phyloP scores from a whole-genome alignment of 2,888 invertebrate genomes.

The Xestoiulus laeticollis region DNA sequence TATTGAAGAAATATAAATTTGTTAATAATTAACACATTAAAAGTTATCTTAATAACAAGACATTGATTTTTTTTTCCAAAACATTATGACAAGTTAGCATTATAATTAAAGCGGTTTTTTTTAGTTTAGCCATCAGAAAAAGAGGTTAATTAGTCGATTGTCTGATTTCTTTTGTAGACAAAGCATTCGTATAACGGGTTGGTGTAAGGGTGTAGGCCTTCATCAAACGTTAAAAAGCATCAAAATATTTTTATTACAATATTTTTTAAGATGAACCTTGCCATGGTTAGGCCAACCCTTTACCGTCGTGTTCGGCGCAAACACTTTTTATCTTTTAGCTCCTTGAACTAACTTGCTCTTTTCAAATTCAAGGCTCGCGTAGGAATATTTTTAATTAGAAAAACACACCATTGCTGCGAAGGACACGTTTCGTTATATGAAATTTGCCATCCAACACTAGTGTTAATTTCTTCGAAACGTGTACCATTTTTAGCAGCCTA shows the following conservation, averaged over 20 bases:
- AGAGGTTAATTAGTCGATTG: neutral
- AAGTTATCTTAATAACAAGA: too few relatives aligned
- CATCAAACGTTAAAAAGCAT: neutral
- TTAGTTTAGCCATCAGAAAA: neutral
- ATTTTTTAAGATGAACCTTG: conserved; percentile 11
- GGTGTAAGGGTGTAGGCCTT: neutral
- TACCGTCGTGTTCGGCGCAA: neutral
- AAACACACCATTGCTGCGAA: neutral
- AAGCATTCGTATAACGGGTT: neutral
- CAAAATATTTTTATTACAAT: neutral
- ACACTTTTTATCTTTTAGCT: conserved; percentile 4
- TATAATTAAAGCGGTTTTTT: too few relatives aligned
- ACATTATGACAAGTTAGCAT: too few relatives aligned
- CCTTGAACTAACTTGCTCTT: conserved; percentile 41
- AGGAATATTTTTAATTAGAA: neutral
- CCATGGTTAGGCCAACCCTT: neutral
- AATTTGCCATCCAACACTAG: neutral
- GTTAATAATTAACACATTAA: too few relatives aligned
- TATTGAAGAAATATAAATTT: too few relatives aligned
- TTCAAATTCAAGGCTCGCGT: conserved; percentile 10
- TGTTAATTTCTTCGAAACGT: neutral
- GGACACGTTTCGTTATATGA: neutral
- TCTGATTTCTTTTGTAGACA: neutral
- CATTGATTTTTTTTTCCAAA: too few relatives aligned
- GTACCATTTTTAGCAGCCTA: neutral